Conservation (phyloP, 2,797 vertebrate species). For the Lagodon rhomboides region DNA sequence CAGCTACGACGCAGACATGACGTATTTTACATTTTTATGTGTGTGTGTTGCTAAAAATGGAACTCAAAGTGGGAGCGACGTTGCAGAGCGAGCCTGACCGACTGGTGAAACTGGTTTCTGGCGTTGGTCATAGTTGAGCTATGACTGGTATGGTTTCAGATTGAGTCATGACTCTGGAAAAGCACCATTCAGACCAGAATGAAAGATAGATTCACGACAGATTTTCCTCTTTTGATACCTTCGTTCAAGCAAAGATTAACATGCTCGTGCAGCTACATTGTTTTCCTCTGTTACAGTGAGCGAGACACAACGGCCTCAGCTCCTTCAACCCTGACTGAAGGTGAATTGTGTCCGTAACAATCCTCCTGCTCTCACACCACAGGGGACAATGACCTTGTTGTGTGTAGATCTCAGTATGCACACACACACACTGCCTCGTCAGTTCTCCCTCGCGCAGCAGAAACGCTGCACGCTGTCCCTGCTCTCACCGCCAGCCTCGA, state of each 20-base stretch:
- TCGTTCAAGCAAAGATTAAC: not conserved
- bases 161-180: conserved; percentile 4
- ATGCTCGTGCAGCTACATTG: no score
- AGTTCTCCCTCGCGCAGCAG: conserved; percentile 23
- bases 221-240: not conserved
- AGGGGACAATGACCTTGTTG: conserved; percentile 29
- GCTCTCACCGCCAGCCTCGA: not conserved
- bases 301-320: not conserved
- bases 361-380: conserved; percentile 15
- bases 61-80: conserved; percentile 21
- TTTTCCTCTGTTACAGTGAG: not conserved
- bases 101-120: conserved; percentile 48
- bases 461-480: not conserved
- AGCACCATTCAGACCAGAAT: not conserved
- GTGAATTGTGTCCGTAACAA: not conserved
- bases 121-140: not conserved
- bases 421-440: conserved; percentile 15
- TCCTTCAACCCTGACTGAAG: not conserved
- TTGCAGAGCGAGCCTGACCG: not conserved
- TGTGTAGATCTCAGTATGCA: conserved; percentile 12
- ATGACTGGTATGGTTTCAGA: not conserved
- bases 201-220: not conserved
- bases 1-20: not conserved
- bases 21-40: not conserved
- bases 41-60: conserved; percentile 29